Base-by-base conservation (phyloP, 2,888 invertebrate genomes). In the Brachynemurus nebulosus region DNA sequence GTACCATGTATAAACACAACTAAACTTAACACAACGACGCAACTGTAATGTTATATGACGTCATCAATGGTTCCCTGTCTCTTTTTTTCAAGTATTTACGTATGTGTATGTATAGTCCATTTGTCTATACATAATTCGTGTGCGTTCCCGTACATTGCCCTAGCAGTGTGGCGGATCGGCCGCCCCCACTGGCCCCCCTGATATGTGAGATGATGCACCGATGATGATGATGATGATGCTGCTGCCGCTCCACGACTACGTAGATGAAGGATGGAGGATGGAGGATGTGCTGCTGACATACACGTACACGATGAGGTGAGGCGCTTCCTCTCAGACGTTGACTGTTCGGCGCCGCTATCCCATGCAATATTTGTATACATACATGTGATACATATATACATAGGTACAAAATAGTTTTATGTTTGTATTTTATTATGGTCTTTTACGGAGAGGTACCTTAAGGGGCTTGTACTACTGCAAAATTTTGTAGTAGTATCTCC, bases 201-300 rank as follows among this genome's bases (percentile, higher is more conserved):
- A 27, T 27, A 5, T 27, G 12, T 27, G 14, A 4, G 30, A 30
- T 30, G 30, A 30, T 30, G 30, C 30, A 30, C 30, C n/a, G n/a
- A 30, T n/a, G 30, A 30, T 30, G 30, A 30, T n/a, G n/a, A 30
- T 30, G 30, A 30, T 30, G 30, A 30, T 30, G 30, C n/a, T n/a
- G n/a, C n/a, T 30, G 30, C n/a, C 14, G 30, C n/a, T 30, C 30
- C n/a, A 12, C 30, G 14, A 30, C 30, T n/a, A 30, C 14, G 30
- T 12, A 12, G 14, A 12, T n/a, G 14, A n/a, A n/a, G n/a, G 14
- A 30, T 30, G 30, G 30, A 30, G 30, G 30, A 30, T 30, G n/a
- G n/a, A n/a, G n/a, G n/a, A n/a, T n/a, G n/a, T n/a, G 30, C 30
- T 30, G 30, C n/a, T 30, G 14, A 12, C n/a, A 30, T 14, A 30